Base-by-base conservation (phyloP, 2,888 invertebrate species). In the Drosophila lutescens region DNA sequence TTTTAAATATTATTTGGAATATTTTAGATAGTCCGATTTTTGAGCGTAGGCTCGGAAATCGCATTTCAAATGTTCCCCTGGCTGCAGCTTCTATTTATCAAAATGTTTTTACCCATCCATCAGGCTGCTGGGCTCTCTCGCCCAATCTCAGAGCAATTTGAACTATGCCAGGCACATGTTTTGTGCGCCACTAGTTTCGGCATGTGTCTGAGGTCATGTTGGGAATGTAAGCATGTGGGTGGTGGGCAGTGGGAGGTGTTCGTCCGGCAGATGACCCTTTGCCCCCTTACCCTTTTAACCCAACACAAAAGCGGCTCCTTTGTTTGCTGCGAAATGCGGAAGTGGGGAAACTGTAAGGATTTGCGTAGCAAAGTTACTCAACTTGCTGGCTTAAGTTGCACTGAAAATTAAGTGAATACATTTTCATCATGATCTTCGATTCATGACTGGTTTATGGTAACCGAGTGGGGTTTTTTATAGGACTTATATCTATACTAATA, bases 151-250 rank as follows among this genome's bases (percentile, higher is more conserved):
- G 34, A 54, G 41, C 34, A 63, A 63, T 63, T 61, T 63, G 62
- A 61, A 63, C 62, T 43, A 63, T 61, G 49, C 43, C 44, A 43
- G 36, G 59, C 61, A 59, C 58, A 59, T 58, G 59, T 47, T 62
- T 47, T 51, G 34, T 23, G 15, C 10, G 47, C 47, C 61, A 49
- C 47, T 32, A 40, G 44, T 49, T 65, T 66, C 74, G 65, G 78
- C 71, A 74, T 66, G 67, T 84, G 68, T 70, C 77, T 81, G 74
- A 67, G 84, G 61, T 67, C 56, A 66, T 81, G 82, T 71, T 53
- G 72, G 75, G 77, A 62, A 66, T 80, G 46, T 36, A 70, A 57
- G 67, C 65, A 68, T 76, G 85, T 85, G 58, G 46, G 38, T 4
- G 38, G 26, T 20, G 40, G 58, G n/a, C 47, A 32, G 32, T 26